A percentile compares a stretch with the other conserved stretches of the same genome.
Evolutionary conservation across 1,140 invertebrate genomes (phyloP).

Genomic region (Diploscapter pachys): DNA sequence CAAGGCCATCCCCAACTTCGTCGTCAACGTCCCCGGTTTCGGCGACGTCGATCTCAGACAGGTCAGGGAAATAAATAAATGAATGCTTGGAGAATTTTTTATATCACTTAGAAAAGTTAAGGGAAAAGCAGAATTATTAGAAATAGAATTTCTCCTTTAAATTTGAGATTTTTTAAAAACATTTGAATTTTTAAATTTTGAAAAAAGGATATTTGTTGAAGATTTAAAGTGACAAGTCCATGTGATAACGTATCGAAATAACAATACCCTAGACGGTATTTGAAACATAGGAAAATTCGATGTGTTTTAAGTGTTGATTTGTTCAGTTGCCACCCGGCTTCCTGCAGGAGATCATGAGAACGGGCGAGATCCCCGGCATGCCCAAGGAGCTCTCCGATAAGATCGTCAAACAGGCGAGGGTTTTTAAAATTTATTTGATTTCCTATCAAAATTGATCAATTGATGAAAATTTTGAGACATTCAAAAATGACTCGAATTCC

Average conservation of each 20-base stretch:
- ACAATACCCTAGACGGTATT: too few relatives aligned
- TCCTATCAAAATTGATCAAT: constrained; percentile 31
- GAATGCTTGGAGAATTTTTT: constrained; percentile 18
- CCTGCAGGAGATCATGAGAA: constrained; percentile 52
- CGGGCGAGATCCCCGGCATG: constrained; percentile 53
- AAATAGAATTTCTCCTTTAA: constrained; percentile 1
- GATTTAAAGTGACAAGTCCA: too few relatives aligned
- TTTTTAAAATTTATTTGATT: too few relatives aligned
- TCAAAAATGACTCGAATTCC: constrained; percentile 51
- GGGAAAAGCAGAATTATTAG: neutral
- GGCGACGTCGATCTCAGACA: constrained; percentile 50
- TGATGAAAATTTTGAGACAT: constrained; percentile 25
- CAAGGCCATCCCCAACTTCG: constrained; percentile 46
- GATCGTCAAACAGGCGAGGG: constrained; percentile 43
- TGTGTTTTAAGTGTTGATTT: too few relatives aligned
- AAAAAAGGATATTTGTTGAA: too few relatives aligned
- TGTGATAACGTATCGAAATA: too few relatives aligned
- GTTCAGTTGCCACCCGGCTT: constrained; percentile 33
- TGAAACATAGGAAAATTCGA: too few relatives aligned
- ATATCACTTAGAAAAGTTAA: neutral
- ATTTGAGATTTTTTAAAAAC: constrained; percentile 25
- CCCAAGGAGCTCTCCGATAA: constrained; percentile 50
- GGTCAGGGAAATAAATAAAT: constrained; percentile 1
- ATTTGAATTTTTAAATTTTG: too few relatives aligned
- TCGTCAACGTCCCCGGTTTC: constrained; percentile 56